Base-by-base conservation (phyloP, 2,888 invertebrate genomes). In the Chrysopilus asiliformis region DNA sequence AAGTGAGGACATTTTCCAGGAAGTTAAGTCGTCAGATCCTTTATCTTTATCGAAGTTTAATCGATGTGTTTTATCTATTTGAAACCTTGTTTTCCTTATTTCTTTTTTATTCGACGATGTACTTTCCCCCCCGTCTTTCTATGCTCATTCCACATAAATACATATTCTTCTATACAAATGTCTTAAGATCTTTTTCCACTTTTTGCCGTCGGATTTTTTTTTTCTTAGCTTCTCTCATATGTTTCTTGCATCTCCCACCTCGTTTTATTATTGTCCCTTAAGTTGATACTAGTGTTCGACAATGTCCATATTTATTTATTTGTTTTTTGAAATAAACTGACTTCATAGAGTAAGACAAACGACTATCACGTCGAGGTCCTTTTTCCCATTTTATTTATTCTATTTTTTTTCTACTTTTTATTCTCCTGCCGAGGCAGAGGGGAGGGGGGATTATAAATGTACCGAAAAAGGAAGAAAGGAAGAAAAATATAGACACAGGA, bases 41-140 rank as follows among this genome's bases (percentile, higher is more conserved):
- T 42, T 39, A 42, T 42, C 34, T 42, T 47, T 45, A 47, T 47
- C 45, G 45, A 45, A 47, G 43, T 47, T 47, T 47, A 47, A 47
- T 47, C 45, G 47, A 47, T 47, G 45, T 47, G n/a, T n/a, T 47
- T 47, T 47, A 45, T 47, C 47, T 46, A 40, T 43, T 44, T 37
- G 41, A 44, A 40, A 41, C 41, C 32, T 30, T 12, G 25, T 27
- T 20, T 26, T 26, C 26, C 13, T 26, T 26, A 5, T 10, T 22
- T 22, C 10, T 7, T 22, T 8, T 22, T 22, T 8, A 7, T 22
- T 22, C 22, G 22, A 8, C 22, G 10, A 22, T 22, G n/a, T n/a
- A n/a, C n/a, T n/a, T 10, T 10, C 22, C 22, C 7, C 22, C 7
- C 22, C 22, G 7, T 10, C 7, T 22, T 10, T 22, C 7, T 22